These are phyloP conservation scores for Nannoperca obscura DNA, from an alignment of 2,797 vertebrate genomes.

Conservation along the genomic window DNA sequence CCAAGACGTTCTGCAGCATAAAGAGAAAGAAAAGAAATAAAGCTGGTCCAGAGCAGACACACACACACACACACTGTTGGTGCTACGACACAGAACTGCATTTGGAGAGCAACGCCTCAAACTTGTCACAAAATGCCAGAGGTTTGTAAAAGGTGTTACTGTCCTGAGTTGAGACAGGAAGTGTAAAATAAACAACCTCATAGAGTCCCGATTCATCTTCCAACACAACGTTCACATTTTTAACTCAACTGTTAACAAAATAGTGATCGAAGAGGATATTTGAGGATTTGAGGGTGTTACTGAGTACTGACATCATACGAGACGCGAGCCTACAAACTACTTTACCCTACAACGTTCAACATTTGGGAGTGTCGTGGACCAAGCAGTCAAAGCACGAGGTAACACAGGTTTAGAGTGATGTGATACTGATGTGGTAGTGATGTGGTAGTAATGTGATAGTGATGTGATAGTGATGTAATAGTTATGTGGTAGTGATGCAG, in stretches of 20 bases:
- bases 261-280: too few relatives aligned
- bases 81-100: not conserved
- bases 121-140: conserved; percentile 2
- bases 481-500: too few relatives aligned
- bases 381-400: too few relatives aligned
- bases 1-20: conserved; percentile 40
- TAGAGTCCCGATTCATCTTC: not conserved
- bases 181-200: not conserved
- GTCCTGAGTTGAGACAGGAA: not conserved
- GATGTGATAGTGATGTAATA: too few relatives aligned
- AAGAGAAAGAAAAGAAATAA: conserved; percentile 13
- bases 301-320: too few relatives aligned
- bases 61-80: not conserved
- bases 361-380: too few relatives aligned
- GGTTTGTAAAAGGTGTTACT: not conserved
- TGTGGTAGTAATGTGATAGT: too few relatives aligned
- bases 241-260: not conserved
- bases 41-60: conserved; percentile 15
- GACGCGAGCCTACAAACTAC: too few relatives aligned
- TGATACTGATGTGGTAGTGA: too few relatives aligned
- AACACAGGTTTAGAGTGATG: too few relatives aligned
- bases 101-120: not conserved
- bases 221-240: not conserved
- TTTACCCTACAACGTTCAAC: too few relatives aligned
- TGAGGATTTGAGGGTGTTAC: not conserved